These are phyloP conservation scores for Rhincodon typus DNA, from an alignment of 2,797 vertebrate genomes.

Conservation along the genomic window DNA sequence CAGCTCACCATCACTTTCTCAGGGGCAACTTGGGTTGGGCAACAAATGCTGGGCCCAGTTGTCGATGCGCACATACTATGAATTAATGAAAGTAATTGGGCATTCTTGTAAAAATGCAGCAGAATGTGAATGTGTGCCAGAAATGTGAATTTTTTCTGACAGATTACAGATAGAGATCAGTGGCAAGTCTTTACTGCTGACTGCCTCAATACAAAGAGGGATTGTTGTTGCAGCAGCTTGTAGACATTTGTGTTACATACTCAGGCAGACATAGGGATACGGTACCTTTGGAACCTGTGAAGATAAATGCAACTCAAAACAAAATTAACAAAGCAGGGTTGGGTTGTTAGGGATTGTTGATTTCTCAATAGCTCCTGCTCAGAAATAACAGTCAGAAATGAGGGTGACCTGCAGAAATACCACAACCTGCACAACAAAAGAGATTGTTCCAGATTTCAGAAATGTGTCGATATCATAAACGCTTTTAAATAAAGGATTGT, in stretches of 20 bases:
- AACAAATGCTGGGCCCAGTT: too few relatives aligned
- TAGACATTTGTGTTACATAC: neutral
- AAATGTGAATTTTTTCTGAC: neutral
- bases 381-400: neutral
- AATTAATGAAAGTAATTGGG: too few relatives aligned
- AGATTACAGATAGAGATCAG: neutral
- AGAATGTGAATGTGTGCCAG: neutral
- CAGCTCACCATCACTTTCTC: too few relatives aligned
- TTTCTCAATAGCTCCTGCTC: neutral
- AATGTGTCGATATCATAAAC: too few relatives aligned
- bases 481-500: neutral
- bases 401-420: slow-evolving; percentile 5
- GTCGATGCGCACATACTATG: too few relatives aligned
- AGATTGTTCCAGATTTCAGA: neutral
- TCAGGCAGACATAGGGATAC: neutral
- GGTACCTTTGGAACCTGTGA: neutral
- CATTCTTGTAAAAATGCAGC: neutral
- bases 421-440: neutral
- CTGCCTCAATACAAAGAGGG: neutral
- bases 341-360: neutral
- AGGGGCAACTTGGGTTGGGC: too few relatives aligned
- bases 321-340: neutral
- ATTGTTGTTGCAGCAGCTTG: neutral
- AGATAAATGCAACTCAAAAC: neutral
- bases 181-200: neutral